Evolutionary conservation across 2,113 vertebrate species (phyloP), one percentile per base, ranked within the genome.

Genomic region (Acrocephalus arundinaceus): DNA sequence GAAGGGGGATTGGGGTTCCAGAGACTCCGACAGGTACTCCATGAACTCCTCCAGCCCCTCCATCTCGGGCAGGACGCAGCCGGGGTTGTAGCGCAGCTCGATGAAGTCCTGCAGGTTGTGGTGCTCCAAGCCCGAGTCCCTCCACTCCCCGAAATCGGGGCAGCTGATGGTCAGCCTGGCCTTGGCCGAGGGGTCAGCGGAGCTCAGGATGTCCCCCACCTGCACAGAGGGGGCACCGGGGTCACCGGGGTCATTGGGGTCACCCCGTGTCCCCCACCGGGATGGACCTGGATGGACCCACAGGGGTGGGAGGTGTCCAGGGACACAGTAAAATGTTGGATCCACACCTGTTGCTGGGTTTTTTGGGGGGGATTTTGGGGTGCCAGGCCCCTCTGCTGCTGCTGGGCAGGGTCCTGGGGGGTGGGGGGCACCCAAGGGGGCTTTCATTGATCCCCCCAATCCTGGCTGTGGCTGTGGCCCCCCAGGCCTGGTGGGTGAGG

Each of bases 1-100:
- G 1, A 99, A 99, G 43, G 99, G 98, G 0, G 98, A 98, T 0
- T 97, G 98, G 0, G 98, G 98, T 90, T 99, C 99, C 95, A 99
- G 96, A 0, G 98, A 99, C 96, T 99, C 99, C 0, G 99, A 98
- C 15, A 99, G 98, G 30, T 99, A 99, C 65, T 99, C 99, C 3
- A 98, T 97, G 92, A 99, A 99, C 95, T 99, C 99, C 39, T 98
- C 98, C 86, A 99, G 97, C 20, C 99, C 99, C 85, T 99, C 99
- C 94, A 98, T 99, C n/a, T 97, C 97, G 0, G 98, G 98, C 39
- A 98, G 97, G 25, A 97, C 39, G 1, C 77, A 78, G 1, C 97
- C 96, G 0, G 99, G 99, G 94, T 99, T 99, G 91, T 98, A 97
- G 70, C 61, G 97, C 87, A 99, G 97, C 80, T 97, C 97, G 0